phyloP scores from a whole-genome alignment of 2,888 invertebrate genomes.

The Tyria jacobaeae region DNA sequence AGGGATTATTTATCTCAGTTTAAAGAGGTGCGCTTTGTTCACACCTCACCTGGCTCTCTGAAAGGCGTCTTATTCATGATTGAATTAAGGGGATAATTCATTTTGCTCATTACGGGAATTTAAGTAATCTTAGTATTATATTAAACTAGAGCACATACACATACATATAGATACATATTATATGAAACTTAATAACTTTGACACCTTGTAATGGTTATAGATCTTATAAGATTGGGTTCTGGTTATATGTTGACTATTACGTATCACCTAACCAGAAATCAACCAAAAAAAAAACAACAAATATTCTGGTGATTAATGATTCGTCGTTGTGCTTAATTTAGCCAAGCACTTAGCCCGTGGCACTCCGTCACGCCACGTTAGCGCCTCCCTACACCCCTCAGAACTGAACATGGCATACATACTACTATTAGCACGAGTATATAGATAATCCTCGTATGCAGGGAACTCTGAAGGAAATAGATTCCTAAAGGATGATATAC shows the following conservation, averaged over 20 bases:
- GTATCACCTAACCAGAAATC: no score
- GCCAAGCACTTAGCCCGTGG: constrained; percentile 68
- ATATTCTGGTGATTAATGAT: constrained; percentile 28
- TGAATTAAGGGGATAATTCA: constrained; percentile 54
- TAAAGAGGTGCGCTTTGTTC: constrained; percentile 30
- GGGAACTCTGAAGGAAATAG: constrained; percentile 18
- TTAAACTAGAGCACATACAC: constrained; percentile 21
- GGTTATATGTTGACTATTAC: background rate
- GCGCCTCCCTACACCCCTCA: constrained; percentile 56
- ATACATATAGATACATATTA: background rate
- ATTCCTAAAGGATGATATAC: constrained; percentile 40
- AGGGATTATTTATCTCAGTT: constrained; percentile 44
- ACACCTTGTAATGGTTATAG: background rate
- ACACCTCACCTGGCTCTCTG: constrained; percentile 49
- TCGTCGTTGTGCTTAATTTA: constrained; percentile 69
- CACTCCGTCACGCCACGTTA: constrained; percentile 71
- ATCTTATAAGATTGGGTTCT: background rate
- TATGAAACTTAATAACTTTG: background rate
- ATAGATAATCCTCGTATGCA: constrained; percentile 19
- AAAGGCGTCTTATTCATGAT: constrained; percentile 43
- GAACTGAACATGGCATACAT: constrained; percentile 55
- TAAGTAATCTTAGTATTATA: constrained; percentile 27
- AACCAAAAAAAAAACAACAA: no score
- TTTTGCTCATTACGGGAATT: constrained; percentile 36
- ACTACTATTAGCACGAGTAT: constrained; percentile 35